phyloP scores from a whole-genome alignment of 2,888 invertebrate genomes.

The Drosophila diplacantha region DNA sequence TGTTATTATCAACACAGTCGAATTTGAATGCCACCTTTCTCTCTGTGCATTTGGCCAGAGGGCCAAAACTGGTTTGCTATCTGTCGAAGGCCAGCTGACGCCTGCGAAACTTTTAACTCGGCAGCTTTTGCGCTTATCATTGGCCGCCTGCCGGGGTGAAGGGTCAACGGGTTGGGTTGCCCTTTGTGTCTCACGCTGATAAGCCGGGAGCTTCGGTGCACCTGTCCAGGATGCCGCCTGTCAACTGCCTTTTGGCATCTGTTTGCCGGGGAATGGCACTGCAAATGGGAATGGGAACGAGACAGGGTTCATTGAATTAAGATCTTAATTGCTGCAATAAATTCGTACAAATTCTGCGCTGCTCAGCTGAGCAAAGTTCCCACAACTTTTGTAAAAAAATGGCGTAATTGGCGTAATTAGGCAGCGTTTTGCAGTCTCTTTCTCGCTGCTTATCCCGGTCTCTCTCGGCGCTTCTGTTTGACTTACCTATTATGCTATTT shows the following conservation, averaged over 20 bases:
- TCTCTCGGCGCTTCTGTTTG: constrained; percentile 21
- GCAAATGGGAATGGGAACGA: constrained; percentile 5
- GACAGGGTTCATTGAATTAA: constrained; percentile 61
- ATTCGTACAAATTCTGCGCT: constrained; percentile 59
- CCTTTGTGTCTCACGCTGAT: constrained; percentile 27
- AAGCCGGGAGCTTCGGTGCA: constrained; percentile 21
- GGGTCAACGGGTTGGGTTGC: constrained; percentile 23
- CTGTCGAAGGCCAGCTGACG: constrained; percentile 25
- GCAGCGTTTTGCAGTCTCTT: constrained; percentile 44
- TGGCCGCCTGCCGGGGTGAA: constrained; percentile 15
- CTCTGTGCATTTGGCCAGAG: background rate
- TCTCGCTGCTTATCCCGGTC: constrained; percentile 30
- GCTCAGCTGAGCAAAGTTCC: constrained; percentile 54
- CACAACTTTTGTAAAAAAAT: constrained; percentile 52
- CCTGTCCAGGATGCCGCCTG: constrained; percentile 29
- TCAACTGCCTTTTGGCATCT: constrained; percentile 20
- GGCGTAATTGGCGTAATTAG: constrained; percentile 68
- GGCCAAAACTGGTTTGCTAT: constrained; percentile 10
- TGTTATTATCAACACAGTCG: no score
- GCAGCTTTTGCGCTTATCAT: constrained; percentile 28
- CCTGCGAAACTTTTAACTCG: constrained; percentile 21
- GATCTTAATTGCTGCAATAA: constrained; percentile 68
- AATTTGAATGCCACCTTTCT: no score
- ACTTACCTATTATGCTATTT: constrained; percentile 44
- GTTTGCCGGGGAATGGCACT: constrained; percentile 3